Evolutionary conservation across 2,888 invertebrate genomes (phyloP).

Genomic region (Phasia obesa): DNA sequence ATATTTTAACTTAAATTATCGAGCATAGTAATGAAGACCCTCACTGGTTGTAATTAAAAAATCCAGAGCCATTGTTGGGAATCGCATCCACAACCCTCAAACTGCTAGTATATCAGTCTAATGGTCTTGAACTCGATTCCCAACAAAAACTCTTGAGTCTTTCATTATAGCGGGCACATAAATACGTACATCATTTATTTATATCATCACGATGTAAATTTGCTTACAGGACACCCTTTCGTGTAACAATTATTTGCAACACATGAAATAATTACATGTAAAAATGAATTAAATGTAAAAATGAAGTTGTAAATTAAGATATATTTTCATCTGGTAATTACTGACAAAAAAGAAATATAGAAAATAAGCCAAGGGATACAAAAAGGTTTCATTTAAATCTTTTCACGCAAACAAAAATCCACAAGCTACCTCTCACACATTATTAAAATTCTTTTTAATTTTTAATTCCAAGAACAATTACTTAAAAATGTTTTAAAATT

Average conservation of each 20-base stretch:
- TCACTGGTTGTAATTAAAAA: too few relatives aligned
- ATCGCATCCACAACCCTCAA: too few relatives aligned
- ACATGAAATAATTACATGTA: slow-evolving; percentile 78
- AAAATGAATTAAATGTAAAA: slow-evolving; percentile 80
- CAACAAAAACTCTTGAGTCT: too few relatives aligned
- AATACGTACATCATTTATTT: background rate
- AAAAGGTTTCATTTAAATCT: background rate
- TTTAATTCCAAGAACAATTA: slow-evolving; percentile 37
- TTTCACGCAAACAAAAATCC: background rate
- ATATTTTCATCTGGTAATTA: slow-evolving; percentile 45
- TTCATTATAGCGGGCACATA: too few relatives aligned
- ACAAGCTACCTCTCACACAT: background rate
- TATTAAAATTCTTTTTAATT: slow-evolving; percentile 8
- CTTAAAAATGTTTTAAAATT: background rate
- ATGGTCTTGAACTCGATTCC: too few relatives aligned
- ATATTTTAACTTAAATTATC: too few relatives aligned
- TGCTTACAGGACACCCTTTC: slow-evolving; percentile 7
- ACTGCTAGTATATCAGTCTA: too few relatives aligned
- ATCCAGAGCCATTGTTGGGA: too few relatives aligned
- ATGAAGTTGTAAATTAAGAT: slow-evolving; percentile 79
- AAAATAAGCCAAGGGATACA: background rate
- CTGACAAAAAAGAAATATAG: background rate
- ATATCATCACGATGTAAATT: background rate
- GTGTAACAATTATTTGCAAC: slow-evolving; percentile 6
- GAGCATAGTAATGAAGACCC: too few relatives aligned